Base-by-base conservation (phyloP, 2,888 invertebrate genomes). In the Tiphia femorata region DNA sequence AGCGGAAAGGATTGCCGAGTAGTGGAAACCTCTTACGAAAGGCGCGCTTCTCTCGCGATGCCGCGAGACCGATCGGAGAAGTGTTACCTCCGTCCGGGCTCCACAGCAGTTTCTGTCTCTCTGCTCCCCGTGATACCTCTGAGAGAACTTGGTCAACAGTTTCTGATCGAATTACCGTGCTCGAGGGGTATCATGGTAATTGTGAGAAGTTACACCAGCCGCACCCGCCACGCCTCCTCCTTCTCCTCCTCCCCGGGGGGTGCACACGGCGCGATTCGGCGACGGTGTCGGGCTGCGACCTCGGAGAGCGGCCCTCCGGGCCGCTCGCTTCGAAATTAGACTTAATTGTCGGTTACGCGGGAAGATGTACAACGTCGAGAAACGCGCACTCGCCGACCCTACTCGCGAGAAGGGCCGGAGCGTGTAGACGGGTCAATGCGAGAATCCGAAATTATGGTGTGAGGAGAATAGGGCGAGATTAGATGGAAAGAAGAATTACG, bases 111-210 rank as follows among this genome's bases (percentile, higher is more conserved):
- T 64, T 62, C 62, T 30, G 58, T 50, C 61, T n/a, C n/a, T 54
- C 58, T 55, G 49, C 49, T 50, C 50, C n/a, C n/a, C 51, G 47
- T 49, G 47, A 49, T 16, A 20, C 44, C 46, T 29, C 17, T n/a
- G n/a, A n/a, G 33, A 43, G 59, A 73, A 68, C 64, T 69, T 67
- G 61, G 58, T 48, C 49, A 49, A 58, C 60, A 68, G 62, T 69
- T n/a, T 70, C 59, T 62, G 64, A 68, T 73, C 62, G 66, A 72
- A 71, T 74, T 70, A 72, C 59, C 47, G 49, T 25, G 58, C 44
- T 47, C 49, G 10, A 35, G 49, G 67, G 72, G 72, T 78, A 76
- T 76, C 76, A 72, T 67, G 71, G 72, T 78, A 77, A 75, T 76
- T 75, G 73, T 66, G 65, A 76, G 67, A 76, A 78, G 77, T 78